Base-by-base conservation (phyloP, 1,140 invertebrate genomes). In the Drosophila equinoxialis region DNA sequence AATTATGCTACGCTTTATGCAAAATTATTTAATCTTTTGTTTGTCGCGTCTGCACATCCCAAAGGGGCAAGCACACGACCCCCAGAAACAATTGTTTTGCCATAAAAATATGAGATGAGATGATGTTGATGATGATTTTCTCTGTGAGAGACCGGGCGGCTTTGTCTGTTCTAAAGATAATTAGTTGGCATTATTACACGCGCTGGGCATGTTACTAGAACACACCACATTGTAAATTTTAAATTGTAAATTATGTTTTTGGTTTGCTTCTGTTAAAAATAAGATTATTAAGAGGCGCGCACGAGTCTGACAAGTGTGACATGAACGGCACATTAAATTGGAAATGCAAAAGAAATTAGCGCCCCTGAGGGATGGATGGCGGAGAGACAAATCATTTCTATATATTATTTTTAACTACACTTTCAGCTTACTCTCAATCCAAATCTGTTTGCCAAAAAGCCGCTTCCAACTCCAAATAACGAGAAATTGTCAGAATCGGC, bases 21-120 rank as follows among this genome's bases (percentile, higher is more conserved):
- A 90, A 90, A 86, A 90, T 90, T 90, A 90, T 90, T 90, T 90
- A 90, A 90, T 90, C 85, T 90, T 90, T 90, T 89, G 84, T 90
- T 89, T 71, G 82, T 86, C 82, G 82, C 74, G 75, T 77, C 72
- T 71, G 76, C 66, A 55, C 64, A 10, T 39, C 59, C 45, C 30
- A 26, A 37, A 39, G 61, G 37, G 55, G 20, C 42, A 20, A 41
- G 41, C 17, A 62, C 17, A 62, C 62, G 26, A 55, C 13, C 48
- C 37, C 33, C 39, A 30, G 55, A 51, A 73, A 66, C 81, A 86
- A 87, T 86, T 86, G 82, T 86, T 86, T 86, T 77, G 76, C 82
- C 82, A 86, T 86, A 86, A 86, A 86, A 86, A 86, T 87, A 86
- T 86, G 61, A 63, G 42, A 45, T 30, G 83, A 82, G 76, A 65